Evolutionary conservation across 2,113 vertebrate species (phyloP), one percentile per base, ranked within the genome.

Genomic region (Thamnaconus septentrionalis): DNA sequence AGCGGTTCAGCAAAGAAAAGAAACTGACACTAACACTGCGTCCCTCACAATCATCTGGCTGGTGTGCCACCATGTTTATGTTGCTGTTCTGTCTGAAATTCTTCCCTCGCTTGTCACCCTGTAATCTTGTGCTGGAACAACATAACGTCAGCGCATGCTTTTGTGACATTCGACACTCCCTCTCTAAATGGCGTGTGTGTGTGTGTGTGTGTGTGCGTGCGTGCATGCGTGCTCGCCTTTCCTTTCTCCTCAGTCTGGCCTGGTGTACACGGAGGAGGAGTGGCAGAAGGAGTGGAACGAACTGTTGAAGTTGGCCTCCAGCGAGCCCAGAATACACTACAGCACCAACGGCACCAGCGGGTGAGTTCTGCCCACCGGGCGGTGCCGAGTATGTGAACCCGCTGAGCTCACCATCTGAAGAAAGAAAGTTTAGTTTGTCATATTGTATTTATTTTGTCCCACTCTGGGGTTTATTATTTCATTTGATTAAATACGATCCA

Each of bases 261-360:
- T 99, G 45, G 94, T 99, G 44, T 99, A 98, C 89, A 98, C 96
- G 0, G 97, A 99, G 76, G 96, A 98, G 11, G 97, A 99, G 75
- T 99, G 97, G 97, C 96, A 98, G 90, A 98, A 95, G 72, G 97
- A 99, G 79, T 99, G 97, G 97, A 95, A 97, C 0, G 97, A 99
- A 71, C 86, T 96, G 73, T 87, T 97, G 84, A 92, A 99, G 84
- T 59, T 97, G 59, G 95, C 95, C 0, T 96, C 95, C 70, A 96
- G 94, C 8, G 96, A 94, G 85, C 96, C 93, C 0, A 91, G 94
- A 47, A 93, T 97, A 86, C 96, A 97, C 82, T 95, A 94, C 49
- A 92, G 93, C 80, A 90, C 93, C 85, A 97, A 94, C 0, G 90
- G 94, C 69, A 84, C 86, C 70, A 89, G 73, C 81, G 94, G 95